Evolutionary conservation across 2,113 vertebrate genomes (phyloP).

Genomic region (Cathartes aura): DNA sequence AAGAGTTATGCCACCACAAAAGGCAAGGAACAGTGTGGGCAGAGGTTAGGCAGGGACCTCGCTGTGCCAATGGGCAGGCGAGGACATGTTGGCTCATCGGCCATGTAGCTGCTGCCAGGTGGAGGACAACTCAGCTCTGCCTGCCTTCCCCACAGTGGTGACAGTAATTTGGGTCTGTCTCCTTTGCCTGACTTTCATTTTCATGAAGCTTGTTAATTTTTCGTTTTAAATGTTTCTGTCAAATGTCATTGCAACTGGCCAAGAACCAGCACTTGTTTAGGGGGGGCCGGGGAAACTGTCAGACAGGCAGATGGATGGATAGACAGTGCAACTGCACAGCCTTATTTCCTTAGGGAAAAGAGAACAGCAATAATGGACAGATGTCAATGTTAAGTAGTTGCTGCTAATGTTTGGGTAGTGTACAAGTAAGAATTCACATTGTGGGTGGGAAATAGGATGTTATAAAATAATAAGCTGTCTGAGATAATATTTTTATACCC

Average conservation of each 20-base stretch:
- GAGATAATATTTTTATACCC: background rate
- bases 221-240: background rate
- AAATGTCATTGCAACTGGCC: background rate
- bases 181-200: background rate
- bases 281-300: background rate
- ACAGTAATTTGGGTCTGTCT: background rate
- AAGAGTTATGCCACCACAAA: background rate
- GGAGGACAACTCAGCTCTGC: background rate
- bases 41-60: background rate
- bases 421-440: background rate
- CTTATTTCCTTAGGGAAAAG: background rate
- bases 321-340: background rate
- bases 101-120: background rate
- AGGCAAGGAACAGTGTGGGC: background rate
- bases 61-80: fast-evolving
- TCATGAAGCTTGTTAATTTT: background rate
- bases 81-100: background rate
- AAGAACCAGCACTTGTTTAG: background rate
- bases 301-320: background rate
- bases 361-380: background rate
- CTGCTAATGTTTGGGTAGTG: background rate
- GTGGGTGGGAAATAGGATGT: background rate
- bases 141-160: background rate
- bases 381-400: background rate
- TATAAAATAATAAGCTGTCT: background rate